Conservation (phyloP, 37 sponge, comb jelly and placozoan genomes). For the Agelas oroides region DNA sequence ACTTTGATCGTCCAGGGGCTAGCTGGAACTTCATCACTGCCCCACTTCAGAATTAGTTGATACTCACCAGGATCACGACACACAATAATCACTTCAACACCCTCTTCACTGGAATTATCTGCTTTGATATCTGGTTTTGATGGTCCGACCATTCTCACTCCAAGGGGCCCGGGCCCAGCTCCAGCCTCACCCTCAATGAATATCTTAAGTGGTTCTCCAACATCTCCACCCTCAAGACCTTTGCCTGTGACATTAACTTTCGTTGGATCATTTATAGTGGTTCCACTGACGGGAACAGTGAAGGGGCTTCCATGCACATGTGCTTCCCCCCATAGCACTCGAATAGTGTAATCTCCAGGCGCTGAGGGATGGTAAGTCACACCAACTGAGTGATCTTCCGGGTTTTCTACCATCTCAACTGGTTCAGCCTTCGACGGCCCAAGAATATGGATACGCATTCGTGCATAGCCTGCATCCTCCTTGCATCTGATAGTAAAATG, state of each 20-base stretch:
- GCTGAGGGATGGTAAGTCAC: constrained; percentile 86
- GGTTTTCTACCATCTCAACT: constrained; percentile 75
- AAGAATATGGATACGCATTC: constrained; percentile 78
- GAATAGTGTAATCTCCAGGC: constrained; percentile 84
- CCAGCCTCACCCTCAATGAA: constrained; percentile 74
- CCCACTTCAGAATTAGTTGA: constrained; percentile 81
- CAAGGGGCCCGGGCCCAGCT: constrained; percentile 88
- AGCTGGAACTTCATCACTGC: constrained; percentile 76
- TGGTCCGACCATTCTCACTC: constrained; percentile 81
- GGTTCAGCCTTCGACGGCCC: constrained; percentile 93
- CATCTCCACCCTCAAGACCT: constrained; percentile 73
- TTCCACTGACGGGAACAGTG: constrained; percentile 77
- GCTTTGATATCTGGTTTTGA: constrained; percentile 84
- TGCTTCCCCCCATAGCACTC: constrained; percentile 88
- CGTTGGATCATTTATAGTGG: constrained; percentile 65
- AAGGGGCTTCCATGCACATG: constrained; percentile 91
- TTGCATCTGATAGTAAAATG: constrained; percentile 64
- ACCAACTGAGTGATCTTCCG: constrained; percentile 65
- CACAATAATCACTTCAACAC: constrained; percentile 65
- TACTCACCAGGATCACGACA: constrained; percentile 90
- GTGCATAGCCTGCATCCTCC: constrained; percentile 73
- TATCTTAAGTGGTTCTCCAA: constrained; percentile 63
- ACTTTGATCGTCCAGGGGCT: constrained; percentile 72
- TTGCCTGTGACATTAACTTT: constrained; percentile 71
- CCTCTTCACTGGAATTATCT: constrained; percentile 83